Percentiles rank a stretch among this genome's conserved stretches.
Evolutionary conservation across 2,113 vertebrate genomes (phyloP).

Genomic region (Orthochromis indermauri): DNA sequence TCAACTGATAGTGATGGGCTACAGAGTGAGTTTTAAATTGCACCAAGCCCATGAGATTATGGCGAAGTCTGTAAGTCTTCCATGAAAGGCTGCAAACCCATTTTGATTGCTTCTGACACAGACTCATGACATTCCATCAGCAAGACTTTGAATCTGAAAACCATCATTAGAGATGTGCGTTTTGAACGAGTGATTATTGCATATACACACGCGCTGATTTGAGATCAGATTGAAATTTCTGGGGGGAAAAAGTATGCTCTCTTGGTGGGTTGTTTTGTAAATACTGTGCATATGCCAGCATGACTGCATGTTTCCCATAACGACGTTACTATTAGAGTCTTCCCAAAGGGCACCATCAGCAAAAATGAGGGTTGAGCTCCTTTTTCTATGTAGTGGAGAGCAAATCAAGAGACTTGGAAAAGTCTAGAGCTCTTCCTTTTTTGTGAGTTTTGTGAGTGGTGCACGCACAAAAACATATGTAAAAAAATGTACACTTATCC

Average conservation of each 20-base stretch:
- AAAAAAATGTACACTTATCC: conserved; percentile 11
- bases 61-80: conserved; percentile 52
- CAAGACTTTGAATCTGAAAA: conserved; percentile 48
- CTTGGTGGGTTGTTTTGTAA: conserved; percentile 41
- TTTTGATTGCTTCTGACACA: conserved; percentile 61
- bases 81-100: conserved; percentile 44
- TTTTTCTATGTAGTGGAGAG: conserved; percentile 6
- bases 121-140: conserved; percentile 44
- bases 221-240: conserved; percentile 50
- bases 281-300: conserved; percentile 27
- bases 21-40: conserved; percentile 64
- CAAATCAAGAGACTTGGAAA: conserved; percentile 50
- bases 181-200: conserved; percentile 59
- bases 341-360: conserved; percentile 41
- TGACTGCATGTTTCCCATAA: conserved; percentile 50
- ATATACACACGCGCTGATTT: conserved; percentile 50
- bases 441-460: not conserved
- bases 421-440: not conserved
- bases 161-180: conserved; percentile 60
- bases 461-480: conserved; percentile 7
- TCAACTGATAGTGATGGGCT: conserved; percentile 62
- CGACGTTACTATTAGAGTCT: conserved; percentile 17
- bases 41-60: conserved; percentile 60
- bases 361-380: conserved; percentile 32
- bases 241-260: conserved; percentile 19